phyloP scores from a whole-genome alignment of 2,797 vertebrate genomes.

The Enteromius treurensis region DNA sequence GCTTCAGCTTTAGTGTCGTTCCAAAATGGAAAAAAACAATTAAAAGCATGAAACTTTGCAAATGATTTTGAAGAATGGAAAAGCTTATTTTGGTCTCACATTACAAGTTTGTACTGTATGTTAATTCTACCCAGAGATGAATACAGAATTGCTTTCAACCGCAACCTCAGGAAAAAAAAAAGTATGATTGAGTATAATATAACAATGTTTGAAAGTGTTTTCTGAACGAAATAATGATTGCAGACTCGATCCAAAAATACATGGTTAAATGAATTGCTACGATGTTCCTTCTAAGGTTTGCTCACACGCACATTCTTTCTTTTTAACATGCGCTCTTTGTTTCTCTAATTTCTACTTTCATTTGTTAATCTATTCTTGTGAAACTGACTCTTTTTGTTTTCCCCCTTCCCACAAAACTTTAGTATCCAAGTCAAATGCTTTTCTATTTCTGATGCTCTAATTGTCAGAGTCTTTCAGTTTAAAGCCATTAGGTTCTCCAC shows the following conservation, averaged over 20 bases:
- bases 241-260: slow-evolving; percentile 74
- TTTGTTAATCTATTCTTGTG: slow-evolving; percentile 17
- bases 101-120: slow-evolving; percentile 21
- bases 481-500: slow-evolving; percentile 63
- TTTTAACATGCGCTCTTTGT: slow-evolving; percentile 16
- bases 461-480: slow-evolving; percentile 52
- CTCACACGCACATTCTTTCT: slow-evolving; percentile 58
- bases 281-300: slow-evolving; percentile 61
- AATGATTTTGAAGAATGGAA: slow-evolving; percentile 60
- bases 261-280: slow-evolving; percentile 76
- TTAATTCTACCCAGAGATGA: slow-evolving; percentile 30
- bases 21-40: slow-evolving; percentile 45
- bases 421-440: slow-evolving; percentile 68
- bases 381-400: slow-evolving; percentile 50
- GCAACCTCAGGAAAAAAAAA: slow-evolving; percentile 4
- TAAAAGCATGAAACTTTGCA: slow-evolving; percentile 46
- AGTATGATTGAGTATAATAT: slow-evolving; percentile 62
- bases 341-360: slow-evolving; percentile 17
- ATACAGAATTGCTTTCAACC: slow-evolving; percentile 33
- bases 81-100: slow-evolving; percentile 48
- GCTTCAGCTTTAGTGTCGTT: slow-evolving; percentile 34
- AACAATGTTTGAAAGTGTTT: slow-evolving; percentile 72
- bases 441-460: slow-evolving; percentile 58
- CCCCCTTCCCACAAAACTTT: slow-evolving; percentile 37
- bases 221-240: slow-evolving; percentile 72